Evolutionary conservation across 2,888 invertebrate species (phyloP), one percentile per base, ranked within the genome.

Genomic region (Acanthopleura granulata): DNA sequence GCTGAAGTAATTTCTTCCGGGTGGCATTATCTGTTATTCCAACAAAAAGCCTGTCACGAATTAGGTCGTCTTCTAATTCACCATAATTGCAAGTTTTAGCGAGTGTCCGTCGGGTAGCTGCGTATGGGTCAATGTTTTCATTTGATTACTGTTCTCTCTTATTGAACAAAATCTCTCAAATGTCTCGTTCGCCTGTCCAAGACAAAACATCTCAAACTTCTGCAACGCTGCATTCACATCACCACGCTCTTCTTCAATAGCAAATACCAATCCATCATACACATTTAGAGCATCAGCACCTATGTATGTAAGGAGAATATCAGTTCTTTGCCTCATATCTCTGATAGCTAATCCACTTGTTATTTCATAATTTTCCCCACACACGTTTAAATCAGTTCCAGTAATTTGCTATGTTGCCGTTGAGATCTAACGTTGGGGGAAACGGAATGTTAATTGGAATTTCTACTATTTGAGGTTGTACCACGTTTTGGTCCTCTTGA

Each of bases 1-100:
- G 72, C 49, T 73, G 73, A 18, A 73, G 49, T 18, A 76, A 49
- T 16, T 61, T 69, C 27, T 71, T 74, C 30, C 73, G 62, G 15
- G 76, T 74, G 16, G 22, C 76, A 30, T 72, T 72, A 73, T 78
- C 75, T 62, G 72, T 71, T 0, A 79, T 70, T 0, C 80, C 80
- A 0, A 79, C 77, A 4, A 81, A 79, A 49, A 79, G 77, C 30
- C 77, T 74, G 70, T 78, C 79, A 40, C 76, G n/a, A 25, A 79
- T 81, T 30, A 79, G 50, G 49, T 80, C 73, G 57, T 77, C 75
- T 22, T 74, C 49, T 15, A 79, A 40, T 22, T n/a, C 51, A n/a
- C 74, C 70, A 62, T 79, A 80, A 40, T 77, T 77, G 62, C 80
- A 79, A 16, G 77, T 78, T 70, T 62, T 74, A 0, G 75, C 74